Evolutionary conservation across 1,140 invertebrate species (phyloP).

Genomic region (Stegodyphus dumicola): DNA sequence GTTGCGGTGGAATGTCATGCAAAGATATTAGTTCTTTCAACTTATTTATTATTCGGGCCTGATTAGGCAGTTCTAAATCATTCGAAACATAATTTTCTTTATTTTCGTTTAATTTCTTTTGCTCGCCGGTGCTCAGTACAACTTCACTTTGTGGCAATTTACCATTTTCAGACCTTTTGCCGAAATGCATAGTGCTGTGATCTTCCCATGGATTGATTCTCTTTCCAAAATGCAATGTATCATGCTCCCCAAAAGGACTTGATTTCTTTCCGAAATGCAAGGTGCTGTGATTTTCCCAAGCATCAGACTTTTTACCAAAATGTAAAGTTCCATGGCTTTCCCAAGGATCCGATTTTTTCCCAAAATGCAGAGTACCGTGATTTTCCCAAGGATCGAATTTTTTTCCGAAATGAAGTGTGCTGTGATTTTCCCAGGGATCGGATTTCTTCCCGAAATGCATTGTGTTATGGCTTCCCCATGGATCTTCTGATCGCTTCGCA

Average conservation of each 20-base stretch:
- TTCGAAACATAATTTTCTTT: neutral
- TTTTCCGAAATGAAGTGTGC: slow-evolving; percentile 35
- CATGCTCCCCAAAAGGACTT: neutral
- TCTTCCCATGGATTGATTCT: neutral
- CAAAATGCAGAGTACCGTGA: slow-evolving; percentile 19
- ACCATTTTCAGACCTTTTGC: neutral
- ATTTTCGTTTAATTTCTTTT: neutral
- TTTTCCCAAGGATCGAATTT: neutral
- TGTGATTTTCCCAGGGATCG: slow-evolving; percentile 19
- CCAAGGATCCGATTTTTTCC: slow-evolving; percentile 13
- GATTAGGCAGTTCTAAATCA: neutral
- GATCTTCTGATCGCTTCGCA: neutral
- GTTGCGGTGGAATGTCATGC: too few species aligned
- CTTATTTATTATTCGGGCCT: too few species aligned
- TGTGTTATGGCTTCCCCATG: neutral
- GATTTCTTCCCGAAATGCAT: slow-evolving; percentile 28
- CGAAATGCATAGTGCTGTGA: slow-evolving; percentile 7
- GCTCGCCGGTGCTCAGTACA: neutral
- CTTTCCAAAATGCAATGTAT: slow-evolving; percentile 10
- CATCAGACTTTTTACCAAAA: slow-evolving; percentile 22
- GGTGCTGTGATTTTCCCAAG: slow-evolving; percentile 18
- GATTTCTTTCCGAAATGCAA: slow-evolving; percentile 30
- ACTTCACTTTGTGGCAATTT: neutral
- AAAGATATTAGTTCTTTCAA: too few species aligned
- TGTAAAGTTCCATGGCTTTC: slow-evolving; percentile 1